Evolutionary conservation across 2,113 vertebrate genomes (phyloP).

Genomic region (Empidonax alnorum): DNA sequence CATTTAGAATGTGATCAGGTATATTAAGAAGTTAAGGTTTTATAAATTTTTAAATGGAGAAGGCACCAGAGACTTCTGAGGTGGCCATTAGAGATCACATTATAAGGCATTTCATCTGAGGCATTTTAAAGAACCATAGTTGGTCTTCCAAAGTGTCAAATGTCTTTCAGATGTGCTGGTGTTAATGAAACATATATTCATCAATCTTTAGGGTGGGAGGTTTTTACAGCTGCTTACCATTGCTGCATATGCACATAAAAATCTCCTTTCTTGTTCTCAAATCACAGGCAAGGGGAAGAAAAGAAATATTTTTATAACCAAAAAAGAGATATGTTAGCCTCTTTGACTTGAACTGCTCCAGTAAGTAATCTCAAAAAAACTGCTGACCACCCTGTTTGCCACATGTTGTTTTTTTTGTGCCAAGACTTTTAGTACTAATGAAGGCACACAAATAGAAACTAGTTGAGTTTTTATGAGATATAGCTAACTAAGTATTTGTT

Average conservation of each 20-base stretch:
- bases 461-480: neutral
- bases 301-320: constrained; percentile 21
- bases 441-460: neutral
- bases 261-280: constrained; percentile 26
- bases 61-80: neutral
- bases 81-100: neutral
- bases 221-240: constrained; percentile 57
- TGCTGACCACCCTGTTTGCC: constrained; percentile 31
- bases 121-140: constrained; percentile 38
- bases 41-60: neutral
- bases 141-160: constrained; percentile 55
- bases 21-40: neutral
- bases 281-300: constrained; percentile 30
- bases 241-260: constrained; percentile 50
- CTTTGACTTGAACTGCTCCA: neutral
- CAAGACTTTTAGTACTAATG: neutral
- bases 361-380: constrained; percentile 8
- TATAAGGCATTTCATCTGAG: neutral
- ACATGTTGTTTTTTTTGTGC: neutral
- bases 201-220: constrained; percentile 23
- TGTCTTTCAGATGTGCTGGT: constrained; percentile 68
- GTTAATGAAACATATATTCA: constrained; percentile 63
- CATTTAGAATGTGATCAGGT: neutral
- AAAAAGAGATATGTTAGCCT: constrained; percentile 8
- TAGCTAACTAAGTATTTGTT: neutral